Conservation (phyloP, 1,140 invertebrate genomes). For the Batillaria attramentaria region DNA sequence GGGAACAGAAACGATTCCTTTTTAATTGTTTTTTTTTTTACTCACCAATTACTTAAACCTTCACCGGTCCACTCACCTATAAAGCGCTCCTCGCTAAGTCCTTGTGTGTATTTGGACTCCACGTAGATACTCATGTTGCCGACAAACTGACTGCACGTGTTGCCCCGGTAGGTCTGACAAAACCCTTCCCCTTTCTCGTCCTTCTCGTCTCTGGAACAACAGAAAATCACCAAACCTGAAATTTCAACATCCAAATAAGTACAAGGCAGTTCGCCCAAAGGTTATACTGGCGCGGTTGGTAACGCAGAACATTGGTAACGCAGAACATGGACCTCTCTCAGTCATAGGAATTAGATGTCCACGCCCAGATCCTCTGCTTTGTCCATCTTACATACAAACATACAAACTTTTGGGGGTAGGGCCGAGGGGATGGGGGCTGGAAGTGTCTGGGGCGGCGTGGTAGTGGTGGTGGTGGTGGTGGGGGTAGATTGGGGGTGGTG, state of each 20-base stretch:
- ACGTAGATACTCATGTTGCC: slow-evolving; percentile 89
- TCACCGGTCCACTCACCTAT: slow-evolving; percentile 60
- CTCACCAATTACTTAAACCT: background rate
- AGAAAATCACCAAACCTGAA: background rate
- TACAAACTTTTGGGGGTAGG: no score
- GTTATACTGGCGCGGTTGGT: no score
- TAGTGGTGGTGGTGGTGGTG: background rate
- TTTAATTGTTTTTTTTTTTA: background rate
- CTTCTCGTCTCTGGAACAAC: slow-evolving; percentile 37
- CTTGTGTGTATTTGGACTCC: slow-evolving; percentile 83
- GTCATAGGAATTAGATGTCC: background rate
- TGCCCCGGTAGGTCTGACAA: slow-evolving; percentile 85
- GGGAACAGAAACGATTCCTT: no score
- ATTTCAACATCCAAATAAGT: background rate
- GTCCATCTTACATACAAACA: no score
- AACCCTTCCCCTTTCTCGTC: slow-evolving; percentile 66
- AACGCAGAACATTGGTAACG: background rate
- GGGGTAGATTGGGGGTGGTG: no score
- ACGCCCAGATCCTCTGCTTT: no score
- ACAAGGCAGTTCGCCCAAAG: no score
- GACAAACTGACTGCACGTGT: slow-evolving; percentile 85
- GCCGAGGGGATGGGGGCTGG: background rate
- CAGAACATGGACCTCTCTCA: no score
- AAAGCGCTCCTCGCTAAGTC: slow-evolving; percentile 86
- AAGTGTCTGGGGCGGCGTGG: background rate